Evolutionary conservation across 2,113 vertebrate species (phyloP), one percentile per base, ranked within the genome.

Genomic region (Uropsilus gracilis): DNA sequence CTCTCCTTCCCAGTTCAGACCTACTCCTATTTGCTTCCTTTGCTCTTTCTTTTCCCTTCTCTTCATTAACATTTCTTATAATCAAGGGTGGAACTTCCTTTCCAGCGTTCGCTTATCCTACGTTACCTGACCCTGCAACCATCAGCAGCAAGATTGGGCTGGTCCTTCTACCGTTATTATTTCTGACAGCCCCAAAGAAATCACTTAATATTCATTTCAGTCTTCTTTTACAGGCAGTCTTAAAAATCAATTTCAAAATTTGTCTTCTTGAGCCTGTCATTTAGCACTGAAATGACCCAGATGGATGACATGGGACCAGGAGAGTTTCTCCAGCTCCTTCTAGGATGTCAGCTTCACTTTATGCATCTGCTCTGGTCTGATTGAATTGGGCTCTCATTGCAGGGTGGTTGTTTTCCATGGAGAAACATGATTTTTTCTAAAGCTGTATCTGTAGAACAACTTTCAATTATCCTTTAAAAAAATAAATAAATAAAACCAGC

Each of bases 181-280:
- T 98, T 97, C 96, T 97, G 88, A 98, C 94, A 96, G 97, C 89
- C 91, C 91, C 94, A 93, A 92, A 97, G 96, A 97, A 97, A 96
- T 92, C 97, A 96, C 78, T 64, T 98, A 97, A 97, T 97, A 97
- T 96, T 71, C 96, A 95, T 97, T 97, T 97, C 96, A 92, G 92
- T 13, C 59, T 92, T 96, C 96, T 97, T 94, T 97, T 95, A 80
- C 96, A 95, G 97, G 97, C 96, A 76, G 95, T 86, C 97, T 97
- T 98, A 93, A 97, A 97, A 98, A 98, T 97, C 97, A 97, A 97
- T 91, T 89, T 97, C 32, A 77, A 93, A 97, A 91, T 94, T 97
- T 91, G 90, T 97, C 96, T 95, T 97, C 96, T 97, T 97, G 97
- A 97, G 97, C 97, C 63, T 94, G 77, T 95, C 86, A 94, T 75